phyloP scores from a whole-genome alignment of 2,113 vertebrate species.

The Vicugna pacos region DNA sequence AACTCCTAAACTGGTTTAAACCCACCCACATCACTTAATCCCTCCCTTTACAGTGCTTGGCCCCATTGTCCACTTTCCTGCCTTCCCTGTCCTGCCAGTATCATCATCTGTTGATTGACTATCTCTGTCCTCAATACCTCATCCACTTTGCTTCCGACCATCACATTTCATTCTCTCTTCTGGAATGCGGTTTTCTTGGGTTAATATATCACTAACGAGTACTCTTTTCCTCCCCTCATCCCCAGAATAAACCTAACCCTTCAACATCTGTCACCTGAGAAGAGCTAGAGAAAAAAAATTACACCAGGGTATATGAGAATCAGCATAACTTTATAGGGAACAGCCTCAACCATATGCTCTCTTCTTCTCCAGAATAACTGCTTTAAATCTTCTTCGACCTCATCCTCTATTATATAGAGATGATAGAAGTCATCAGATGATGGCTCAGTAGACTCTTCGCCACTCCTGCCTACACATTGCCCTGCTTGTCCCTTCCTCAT shows the following conservation, averaged over 20 bases:
- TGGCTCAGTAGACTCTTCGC: background rate
- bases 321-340: background rate
- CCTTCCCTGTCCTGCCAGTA: background rate
- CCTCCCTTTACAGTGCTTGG: background rate
- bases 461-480: background rate
- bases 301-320: background rate
- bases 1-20: background rate
- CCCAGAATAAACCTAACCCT: conserved; percentile 17
- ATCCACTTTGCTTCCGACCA: background rate
- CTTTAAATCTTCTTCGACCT: background rate
- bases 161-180: background rate
- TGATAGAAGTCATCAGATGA: background rate
- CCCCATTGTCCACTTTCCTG: background rate
- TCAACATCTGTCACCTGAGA: conserved; percentile 40
- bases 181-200: conserved; percentile 22
- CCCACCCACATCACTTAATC: background rate
- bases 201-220: background rate
- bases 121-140: background rate
- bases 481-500: background rate
- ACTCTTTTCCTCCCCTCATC: background rate
- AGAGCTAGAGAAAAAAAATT: background rate
- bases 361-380: background rate
- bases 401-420: background rate
- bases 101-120: background rate
- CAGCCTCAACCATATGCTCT: background rate